Evolutionary conservation across 2,113 vertebrate species (phyloP), one percentile per base, ranked within the genome.

Genomic region (Zapus hudsonius): DNA sequence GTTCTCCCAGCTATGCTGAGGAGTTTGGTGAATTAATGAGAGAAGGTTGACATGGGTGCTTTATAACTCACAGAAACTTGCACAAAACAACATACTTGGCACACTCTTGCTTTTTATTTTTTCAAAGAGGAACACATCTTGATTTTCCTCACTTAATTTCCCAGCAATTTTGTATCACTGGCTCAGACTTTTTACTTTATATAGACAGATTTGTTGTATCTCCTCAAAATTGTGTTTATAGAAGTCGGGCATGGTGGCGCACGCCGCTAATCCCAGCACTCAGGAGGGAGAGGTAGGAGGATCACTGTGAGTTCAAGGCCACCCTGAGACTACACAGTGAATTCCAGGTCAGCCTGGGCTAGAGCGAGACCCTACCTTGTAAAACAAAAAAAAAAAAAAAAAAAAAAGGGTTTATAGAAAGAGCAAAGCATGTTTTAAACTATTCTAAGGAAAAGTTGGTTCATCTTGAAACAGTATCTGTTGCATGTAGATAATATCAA

Each of bases 11-110:
- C 25, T 83, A 75, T 76, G 84, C 89, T 87, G 5, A 73, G n/a
- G 42, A 92, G 87, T 82, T 78, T 93, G 80, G 47, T 94, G 42
- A 89, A 87, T 95, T 91, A 94, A 42, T 83, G 47, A 96, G 76
- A 92, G 69, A 57, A 80, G 94, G 81, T 69, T 36, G 7, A n/a
- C n/a, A 59, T 74, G 67, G 64, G 83, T 92, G 80, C 61, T 92
- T 95, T 93, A 83, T 82, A 89, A 94, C 83, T 94, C 83, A 83
- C 20, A 92, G 94, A 92, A 92, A 88, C 15, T 80, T 96, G 42
- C 59, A 13, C 40, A 83, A 94, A 94, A 61, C 42, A 42, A n/a
- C 67, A 86, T 44, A 84, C 22, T 84, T 90, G 66, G 40, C 47
- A 84, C 15, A 84, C 22, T 74, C 17, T 63, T 44, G 19, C 42